These are phyloP conservation scores for Pelobates cultripes DNA, from an alignment of 2,797 vertebrate genomes.

Conservation along the genomic window DNA sequence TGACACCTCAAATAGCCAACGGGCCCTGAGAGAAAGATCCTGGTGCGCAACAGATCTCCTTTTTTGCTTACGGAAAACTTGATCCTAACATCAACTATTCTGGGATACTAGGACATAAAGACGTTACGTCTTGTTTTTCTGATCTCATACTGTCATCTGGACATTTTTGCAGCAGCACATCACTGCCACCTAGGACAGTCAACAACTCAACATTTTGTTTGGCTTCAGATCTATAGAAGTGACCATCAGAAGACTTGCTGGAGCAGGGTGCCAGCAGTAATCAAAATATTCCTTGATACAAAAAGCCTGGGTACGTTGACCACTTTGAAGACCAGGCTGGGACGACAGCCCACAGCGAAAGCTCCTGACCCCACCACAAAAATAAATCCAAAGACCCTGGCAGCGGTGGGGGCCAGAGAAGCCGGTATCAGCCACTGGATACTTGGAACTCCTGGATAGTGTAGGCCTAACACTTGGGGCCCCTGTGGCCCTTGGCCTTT, in stretches of 20 bases:
- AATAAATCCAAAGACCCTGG: slow-evolving; percentile 72
- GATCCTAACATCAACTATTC: not conserved
- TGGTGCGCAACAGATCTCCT: not conserved
- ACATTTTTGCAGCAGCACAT: no score
- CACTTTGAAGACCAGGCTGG: not conserved
- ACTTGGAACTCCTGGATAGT: slow-evolving; percentile 60
- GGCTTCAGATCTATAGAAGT: no score
- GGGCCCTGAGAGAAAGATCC: not conserved
- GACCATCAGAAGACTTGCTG: no score
- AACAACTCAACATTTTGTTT: no score
- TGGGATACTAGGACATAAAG: no score
- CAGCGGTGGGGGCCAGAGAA: slow-evolving; percentile 34
- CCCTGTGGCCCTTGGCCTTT: slow-evolving; percentile 71
- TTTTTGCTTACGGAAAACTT: not conserved
- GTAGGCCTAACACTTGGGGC: slow-evolving; percentile 63
- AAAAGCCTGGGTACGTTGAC: not conserved
- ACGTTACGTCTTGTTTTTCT: no score
- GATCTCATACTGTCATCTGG: no score
- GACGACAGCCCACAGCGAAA: not conserved
- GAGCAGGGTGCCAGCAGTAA: not conserved
- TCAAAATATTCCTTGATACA: not conserved
- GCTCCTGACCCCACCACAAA: slow-evolving; percentile 69
- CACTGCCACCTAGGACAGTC: no score
- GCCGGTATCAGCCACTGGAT: slow-evolving; percentile 38
- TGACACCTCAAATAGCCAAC: not conserved